Base-by-base conservation (phyloP, 2,888 invertebrate genomes). In the Aleiodes alternator region DNA sequence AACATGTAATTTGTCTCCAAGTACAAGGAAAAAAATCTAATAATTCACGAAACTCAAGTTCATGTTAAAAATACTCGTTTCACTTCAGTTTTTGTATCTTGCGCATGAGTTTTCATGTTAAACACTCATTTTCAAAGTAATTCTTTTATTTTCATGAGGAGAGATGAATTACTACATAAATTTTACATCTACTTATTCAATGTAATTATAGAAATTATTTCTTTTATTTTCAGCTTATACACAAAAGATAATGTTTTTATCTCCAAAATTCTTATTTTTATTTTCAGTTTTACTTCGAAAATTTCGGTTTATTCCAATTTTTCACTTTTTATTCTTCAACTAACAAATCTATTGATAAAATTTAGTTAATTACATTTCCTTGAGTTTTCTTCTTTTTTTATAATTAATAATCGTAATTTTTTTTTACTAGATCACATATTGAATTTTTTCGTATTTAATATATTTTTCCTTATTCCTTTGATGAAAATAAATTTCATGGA, bases 101-200 rank as follows among this genome's bases (percentile, higher is more conserved):
- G 11, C 14, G 5, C 43, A 34, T 64, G 16, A 64, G 23, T 48
- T 23, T 64, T 48, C 23, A 64, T 48, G 16, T 38, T 48, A 38
- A 9, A 43, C 8, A 43, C 43, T 43, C 43, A 43, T 43, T 64
- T 43, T 48, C 7, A 16, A 61, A 14, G 14, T 48, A 43, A 11
- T n/a, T 64, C 6, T 64, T 64, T 48, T 64, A 48, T 64, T 43
- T 64, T 43, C 64, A 64, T 29, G 64, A 64, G 64, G 48, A 34
- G 48, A 43, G 14, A 64, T 43, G 16, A 16, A 14, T 43, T 48
- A 43, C 64, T 64, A 64, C 48, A 48, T 64, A 16, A 64, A 64
- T 16, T 11, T 7, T 34, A 38, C 31, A 59, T 38, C 59, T 34
- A 59, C 12, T 59, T 34, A 38, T 59, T 34, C 34, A 34, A 59